Percentiles rank a stretch among this genome's conserved stretches.
phyloP scores from a whole-genome alignment of 2,797 vertebrate species.

The Echiichthys vipera region DNA sequence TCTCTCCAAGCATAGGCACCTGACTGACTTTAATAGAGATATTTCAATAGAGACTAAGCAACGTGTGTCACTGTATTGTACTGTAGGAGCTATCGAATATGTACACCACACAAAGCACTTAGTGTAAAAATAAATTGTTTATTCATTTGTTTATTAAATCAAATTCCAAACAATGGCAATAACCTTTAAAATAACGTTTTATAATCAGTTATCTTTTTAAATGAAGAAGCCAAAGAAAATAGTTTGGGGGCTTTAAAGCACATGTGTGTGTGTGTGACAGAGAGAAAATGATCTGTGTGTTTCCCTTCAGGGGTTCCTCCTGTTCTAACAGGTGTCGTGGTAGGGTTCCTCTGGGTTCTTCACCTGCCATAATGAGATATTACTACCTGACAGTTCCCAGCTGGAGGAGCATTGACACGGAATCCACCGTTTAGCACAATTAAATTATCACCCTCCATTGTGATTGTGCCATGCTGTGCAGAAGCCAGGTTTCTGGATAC shows the following conservation, averaged over 20 bases:
- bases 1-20: background rate
- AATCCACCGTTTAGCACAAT: slow-evolving; percentile 95
- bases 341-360: slow-evolving; percentile 90
- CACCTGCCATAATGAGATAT: slow-evolving; percentile 90
- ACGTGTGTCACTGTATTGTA: slow-evolving; percentile 11
- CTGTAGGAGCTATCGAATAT: background rate
- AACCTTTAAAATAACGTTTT: slow-evolving; percentile 11
- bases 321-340: slow-evolving; percentile 90
- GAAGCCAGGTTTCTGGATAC: slow-evolving; percentile 81
- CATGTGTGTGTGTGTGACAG: background rate
- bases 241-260: slow-evolving; percentile 2
- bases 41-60: slow-evolving; percentile 6
- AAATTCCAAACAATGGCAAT: slow-evolving; percentile 10
- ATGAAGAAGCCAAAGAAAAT: slow-evolving; percentile 4
- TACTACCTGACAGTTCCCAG: slow-evolving; percentile 94
- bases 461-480: slow-evolving; percentile 87
- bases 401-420: slow-evolving; percentile 88
- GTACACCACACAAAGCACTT: background rate
- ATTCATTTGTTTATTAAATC: background rate
- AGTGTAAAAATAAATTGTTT: background rate
- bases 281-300: slow-evolving; percentile 67
- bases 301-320: slow-evolving; percentile 80
- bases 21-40: background rate
- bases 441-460: slow-evolving; percentile 96
- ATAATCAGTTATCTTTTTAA: slow-evolving; percentile 7